Conservation (phyloP, 92 coral and sea anemone species). For the Parazoanthus swiftii region DNA sequence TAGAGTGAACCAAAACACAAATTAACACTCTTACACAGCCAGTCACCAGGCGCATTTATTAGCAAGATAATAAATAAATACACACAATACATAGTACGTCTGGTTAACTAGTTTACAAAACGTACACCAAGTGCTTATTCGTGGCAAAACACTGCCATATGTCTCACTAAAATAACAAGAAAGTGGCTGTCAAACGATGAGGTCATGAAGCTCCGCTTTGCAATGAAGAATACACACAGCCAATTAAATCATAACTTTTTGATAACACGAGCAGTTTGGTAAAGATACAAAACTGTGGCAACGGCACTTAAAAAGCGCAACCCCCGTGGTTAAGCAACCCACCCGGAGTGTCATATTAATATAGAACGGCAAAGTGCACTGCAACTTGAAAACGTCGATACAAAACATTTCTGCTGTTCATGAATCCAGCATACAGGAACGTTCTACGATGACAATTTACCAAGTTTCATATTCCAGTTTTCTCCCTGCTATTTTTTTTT, state of each 20-base stretch:
- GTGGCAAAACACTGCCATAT: background rate
- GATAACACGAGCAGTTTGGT: background rate
- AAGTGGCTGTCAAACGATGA: background rate
- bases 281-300: background rate
- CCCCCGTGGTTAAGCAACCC: background rate
- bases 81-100: conserved; percentile 18
- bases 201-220: background rate
- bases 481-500: background rate
- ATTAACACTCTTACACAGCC: background rate
- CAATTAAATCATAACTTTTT: background rate
- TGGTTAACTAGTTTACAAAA: conserved; percentile 10
- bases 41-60: conserved; percentile 37
- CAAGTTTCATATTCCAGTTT: no score
- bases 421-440: background rate
- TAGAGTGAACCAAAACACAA: background rate
- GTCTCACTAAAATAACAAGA: background rate
- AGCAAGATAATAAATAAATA: conserved; percentile 38
- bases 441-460: background rate
- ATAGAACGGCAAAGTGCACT: background rate
- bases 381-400: background rate
- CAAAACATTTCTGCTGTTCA: background rate
- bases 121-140: background rate
- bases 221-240: background rate
- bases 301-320: background rate
- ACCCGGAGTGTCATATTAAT: background rate